Conservation (phyloP, 2,888 invertebrate species). For the Drosophila buzzatii region DNA sequence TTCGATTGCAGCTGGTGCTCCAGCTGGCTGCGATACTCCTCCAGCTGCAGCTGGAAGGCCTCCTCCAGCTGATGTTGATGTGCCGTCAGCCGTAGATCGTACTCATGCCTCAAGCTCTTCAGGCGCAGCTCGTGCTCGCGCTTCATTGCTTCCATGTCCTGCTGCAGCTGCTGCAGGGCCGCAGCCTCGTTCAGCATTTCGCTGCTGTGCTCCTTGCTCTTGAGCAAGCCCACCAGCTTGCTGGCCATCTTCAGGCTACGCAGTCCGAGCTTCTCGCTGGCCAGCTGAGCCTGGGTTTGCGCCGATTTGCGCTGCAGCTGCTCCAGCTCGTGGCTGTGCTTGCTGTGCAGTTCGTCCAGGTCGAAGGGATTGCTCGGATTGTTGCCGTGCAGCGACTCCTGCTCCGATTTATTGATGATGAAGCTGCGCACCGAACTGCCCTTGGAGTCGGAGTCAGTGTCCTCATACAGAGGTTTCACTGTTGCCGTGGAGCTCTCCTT, state of each 20-base stretch:
- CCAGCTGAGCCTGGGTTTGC: slow-evolving; percentile 59
- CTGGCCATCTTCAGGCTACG: slow-evolving; percentile 78
- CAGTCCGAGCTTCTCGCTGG: slow-evolving; percentile 79
- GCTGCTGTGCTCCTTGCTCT: slow-evolving; percentile 57
- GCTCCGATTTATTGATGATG: slow-evolving; percentile 82
- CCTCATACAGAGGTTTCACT: slow-evolving; percentile 83
- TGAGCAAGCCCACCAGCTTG: slow-evolving; percentile 76
- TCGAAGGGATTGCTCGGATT: slow-evolving; percentile 85
- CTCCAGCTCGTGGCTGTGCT: slow-evolving; percentile 81
- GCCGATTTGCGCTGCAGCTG: slow-evolving; percentile 86
- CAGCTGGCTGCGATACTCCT: slow-evolving; percentile 81
- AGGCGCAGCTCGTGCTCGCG: slow-evolving; percentile 83
- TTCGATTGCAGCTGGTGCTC: slow-evolving; percentile 86
- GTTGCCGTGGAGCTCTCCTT: slow-evolving; percentile 68
- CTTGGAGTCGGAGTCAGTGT: slow-evolving; percentile 84
- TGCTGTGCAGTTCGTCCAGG: slow-evolving; percentile 85
- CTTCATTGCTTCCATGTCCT: slow-evolving; percentile 76
- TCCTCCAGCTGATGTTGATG: slow-evolving; percentile 86
- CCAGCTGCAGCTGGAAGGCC: slow-evolving; percentile 85
- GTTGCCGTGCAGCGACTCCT: slow-evolving; percentile 85
- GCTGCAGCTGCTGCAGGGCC: slow-evolving; percentile 72
- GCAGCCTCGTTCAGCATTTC: slow-evolving; percentile 44
- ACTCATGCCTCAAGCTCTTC: slow-evolving; percentile 84
- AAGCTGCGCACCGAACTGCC: slow-evolving; percentile 83
- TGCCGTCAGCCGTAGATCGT: slow-evolving; percentile 83